Evolutionary conservation across 2,888 invertebrate genomes (phyloP).

Genomic region (Acleris literana): DNA sequence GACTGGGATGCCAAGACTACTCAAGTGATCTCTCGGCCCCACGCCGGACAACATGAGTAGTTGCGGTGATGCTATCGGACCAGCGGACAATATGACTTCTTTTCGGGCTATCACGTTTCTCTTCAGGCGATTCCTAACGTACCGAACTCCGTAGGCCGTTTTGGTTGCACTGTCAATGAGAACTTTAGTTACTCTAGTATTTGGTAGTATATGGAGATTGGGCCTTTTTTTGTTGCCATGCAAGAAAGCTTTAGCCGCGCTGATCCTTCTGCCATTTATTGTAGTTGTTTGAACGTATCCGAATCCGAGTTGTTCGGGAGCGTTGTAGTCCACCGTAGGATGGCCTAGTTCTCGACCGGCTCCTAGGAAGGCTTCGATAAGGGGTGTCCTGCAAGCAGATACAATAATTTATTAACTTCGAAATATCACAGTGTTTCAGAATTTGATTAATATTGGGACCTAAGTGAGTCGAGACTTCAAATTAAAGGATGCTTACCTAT

Average conservation of each 20-base stretch:
- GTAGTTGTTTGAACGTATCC: constrained; percentile 85
- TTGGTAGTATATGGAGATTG: constrained; percentile 84
- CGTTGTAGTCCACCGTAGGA: constrained; percentile 87
- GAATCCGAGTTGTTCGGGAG: constrained; percentile 81
- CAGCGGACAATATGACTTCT: constrained; percentile 90
- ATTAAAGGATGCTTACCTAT: constrained; percentile 46
- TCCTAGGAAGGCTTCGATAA: constrained; percentile 85
- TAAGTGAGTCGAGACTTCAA: no score
- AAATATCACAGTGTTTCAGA: no score
- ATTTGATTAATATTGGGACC: no score
- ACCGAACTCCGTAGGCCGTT: constrained; percentile 82
- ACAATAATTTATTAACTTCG: not conserved
- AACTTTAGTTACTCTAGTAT: constrained; percentile 80
- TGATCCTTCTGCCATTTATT: constrained; percentile 82
- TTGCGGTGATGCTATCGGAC: constrained; percentile 92
- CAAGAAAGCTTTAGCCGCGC: constrained; percentile 85
- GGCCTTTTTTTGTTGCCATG: constrained; percentile 75
- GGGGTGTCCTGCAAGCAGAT: constrained; percentile 60
- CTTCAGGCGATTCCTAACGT: constrained; percentile 67
- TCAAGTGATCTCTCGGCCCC: constrained; percentile 84
- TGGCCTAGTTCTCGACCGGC: constrained; percentile 86
- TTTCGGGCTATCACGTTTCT: constrained; percentile 80
- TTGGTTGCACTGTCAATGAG: constrained; percentile 76
- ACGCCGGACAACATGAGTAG: constrained; percentile 91
- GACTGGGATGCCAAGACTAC: constrained; percentile 78